Evolutionary conservation across 2,113 vertebrate species (phyloP), one percentile per base, ranked within the genome.

Genomic region (Podarcis cretensis): DNA sequence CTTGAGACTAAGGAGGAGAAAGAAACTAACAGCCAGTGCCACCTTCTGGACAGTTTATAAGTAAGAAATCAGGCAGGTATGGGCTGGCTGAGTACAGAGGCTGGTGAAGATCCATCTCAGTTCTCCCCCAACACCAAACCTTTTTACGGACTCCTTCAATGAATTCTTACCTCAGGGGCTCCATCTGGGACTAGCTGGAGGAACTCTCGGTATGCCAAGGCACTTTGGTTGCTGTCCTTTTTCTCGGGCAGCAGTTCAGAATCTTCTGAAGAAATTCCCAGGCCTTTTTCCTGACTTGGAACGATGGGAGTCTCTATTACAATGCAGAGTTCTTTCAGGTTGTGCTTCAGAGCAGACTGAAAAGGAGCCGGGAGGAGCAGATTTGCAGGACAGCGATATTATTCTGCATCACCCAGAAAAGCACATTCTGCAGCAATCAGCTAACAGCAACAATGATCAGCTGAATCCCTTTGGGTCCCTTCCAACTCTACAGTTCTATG

Each of bases 251-350:
- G 48, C 14, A 97, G 95, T 20, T 96, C 96, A 0, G 96, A 87
- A 0, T 96, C 96, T 82, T 97, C 97, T 43, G 25, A 0, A 0
- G 71, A 89, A 59, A 87, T 83, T 66, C 91, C 92, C 0, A 3
- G 83, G 1, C 37, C 5, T 0, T 0, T 3, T 4, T 57, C 74
- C 0, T 3, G 78, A 5, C 43, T 0, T 0, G 95, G 84, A 20
- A 81, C 87, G 78, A 91, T 91, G 0, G 65, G 90, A 0, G 16
- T 92, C 78, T 97, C 97, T 83, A 96, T 88, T 5, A 96, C 94
- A 73, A 97, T 95, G 14, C 94, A 87, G 14, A 97, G 84, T 89
- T 96, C 92, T 80, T 94, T 93, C 93, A 97, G 79, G 77, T 92
- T 95, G 75, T 82, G 92, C 91, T 54, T 91, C 91, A 95, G 86